Conservation (phyloP, 2,113 vertebrate species). For the Synchiropus splendidus region DNA sequence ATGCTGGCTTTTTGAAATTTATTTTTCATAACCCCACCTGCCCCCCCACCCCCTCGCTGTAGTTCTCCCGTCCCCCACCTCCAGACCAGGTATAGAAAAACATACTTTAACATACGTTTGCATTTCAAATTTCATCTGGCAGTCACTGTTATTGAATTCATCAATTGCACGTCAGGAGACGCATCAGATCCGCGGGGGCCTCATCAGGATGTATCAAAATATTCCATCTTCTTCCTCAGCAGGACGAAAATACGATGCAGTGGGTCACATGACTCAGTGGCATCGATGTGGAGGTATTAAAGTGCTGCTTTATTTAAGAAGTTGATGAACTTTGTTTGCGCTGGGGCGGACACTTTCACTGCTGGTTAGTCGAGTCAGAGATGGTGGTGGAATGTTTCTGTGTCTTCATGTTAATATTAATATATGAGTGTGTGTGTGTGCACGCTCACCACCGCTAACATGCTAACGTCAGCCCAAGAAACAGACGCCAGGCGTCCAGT, state of each 20-base stretch:
- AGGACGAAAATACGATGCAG: slow-evolving; percentile 11
- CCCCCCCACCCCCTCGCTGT: neutral
- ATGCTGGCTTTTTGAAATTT: slow-evolving; percentile 70
- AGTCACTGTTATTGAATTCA: slow-evolving; percentile 40
- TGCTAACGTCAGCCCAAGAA: slow-evolving; percentile 40
- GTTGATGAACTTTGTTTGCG: neutral
- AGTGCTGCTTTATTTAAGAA: slow-evolving; percentile 3
- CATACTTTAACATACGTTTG: slow-evolving; percentile 44
- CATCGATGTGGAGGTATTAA: slow-evolving; percentile 21
- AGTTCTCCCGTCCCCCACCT: neutral
- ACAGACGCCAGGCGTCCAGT: slow-evolving; percentile 29
- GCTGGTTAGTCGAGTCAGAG: no score
- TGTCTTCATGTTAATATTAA: neutral
- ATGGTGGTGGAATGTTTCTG: neutral
- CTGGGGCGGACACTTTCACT: neutral
- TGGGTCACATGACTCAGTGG: slow-evolving; percentile 32
- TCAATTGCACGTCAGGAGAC: slow-evolving; percentile 32
- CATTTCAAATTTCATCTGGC: slow-evolving; percentile 41
- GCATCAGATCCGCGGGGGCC: slow-evolving; percentile 24
- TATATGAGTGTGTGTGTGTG: neutral
- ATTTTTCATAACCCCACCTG: slow-evolving; percentile 60
- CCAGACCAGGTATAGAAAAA: slow-evolving; percentile 9
- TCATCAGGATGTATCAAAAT: slow-evolving; percentile 16
- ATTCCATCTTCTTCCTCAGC: slow-evolving; percentile 17
- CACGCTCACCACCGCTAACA: slow-evolving; percentile 17